Evolutionary conservation across 2,888 invertebrate genomes (phyloP), one percentile per base, ranked within the genome.

Genomic region (Tupiocoris notatus): DNA sequence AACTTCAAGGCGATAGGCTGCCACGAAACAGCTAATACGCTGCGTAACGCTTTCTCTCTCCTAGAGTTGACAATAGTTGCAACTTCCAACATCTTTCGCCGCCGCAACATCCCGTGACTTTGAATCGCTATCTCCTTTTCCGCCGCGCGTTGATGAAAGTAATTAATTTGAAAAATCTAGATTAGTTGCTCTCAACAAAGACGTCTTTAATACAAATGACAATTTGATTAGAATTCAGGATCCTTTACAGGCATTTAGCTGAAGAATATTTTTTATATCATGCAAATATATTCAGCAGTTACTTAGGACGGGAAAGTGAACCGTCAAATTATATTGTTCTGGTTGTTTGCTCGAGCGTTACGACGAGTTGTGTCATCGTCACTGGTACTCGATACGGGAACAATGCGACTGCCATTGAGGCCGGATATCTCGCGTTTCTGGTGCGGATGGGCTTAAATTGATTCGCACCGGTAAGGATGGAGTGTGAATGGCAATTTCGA

Each of bases 371-470:
- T 39, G 39, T 39, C 39, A 39, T 39, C 39, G 39, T 39, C 39
- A 12, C 39, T 39, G 39, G 39, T 39, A 39, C 39, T 39, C 39
- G 39, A 39, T 39, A 3, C 39, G 39, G 39, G 39, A 39, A 39
- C 39, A 39, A 39, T 39, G 39, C 3, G 3, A 7, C 39, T 12
- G 39, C 39, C 39, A 3, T 39, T 12, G 39, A 39, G 39, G 39
- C 65, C 65, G 65, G 65, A 65, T 65, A 65, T 17, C 54, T 39
- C 65, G 65, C 65, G 25, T 65, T 65, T 39, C 39, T 65, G 39
- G 39, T 39, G 39, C 39, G 39, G 39, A 65, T 24, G 23, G 65
- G 39, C 17, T 39, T 39, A 65, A 39, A 65, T 65, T 65, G 65
- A 65, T 65, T 65, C 2, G 24, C 21, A 20, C 25, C 65, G 65